phyloP scores from a whole-genome alignment of 2,797 vertebrate species.

The Chrosomus eos region DNA sequence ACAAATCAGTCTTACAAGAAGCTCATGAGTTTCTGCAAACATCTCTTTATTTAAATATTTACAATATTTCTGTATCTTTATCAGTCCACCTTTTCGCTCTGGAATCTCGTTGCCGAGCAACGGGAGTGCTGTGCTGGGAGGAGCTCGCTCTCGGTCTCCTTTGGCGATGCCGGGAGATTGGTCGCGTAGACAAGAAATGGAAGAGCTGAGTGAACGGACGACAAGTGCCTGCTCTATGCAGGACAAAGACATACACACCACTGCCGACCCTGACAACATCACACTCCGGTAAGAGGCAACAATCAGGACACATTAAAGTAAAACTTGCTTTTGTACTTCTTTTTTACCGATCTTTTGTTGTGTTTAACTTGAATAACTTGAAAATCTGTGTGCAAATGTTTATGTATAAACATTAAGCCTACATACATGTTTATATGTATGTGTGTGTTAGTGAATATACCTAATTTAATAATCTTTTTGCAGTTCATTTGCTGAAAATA shows the following conservation, averaged over 20 bases:
- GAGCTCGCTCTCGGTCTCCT: conserved; percentile 58
- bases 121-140: conserved; percentile 62
- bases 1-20: not conserved
- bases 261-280: conserved; percentile 60
- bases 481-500: not conserved
- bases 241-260: conserved; percentile 57
- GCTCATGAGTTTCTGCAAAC: conserved; percentile 1
- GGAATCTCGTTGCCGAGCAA: conserved; percentile 77
- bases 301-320: not conserved
- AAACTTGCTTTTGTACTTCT: not conserved
- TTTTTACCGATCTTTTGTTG: not conserved
- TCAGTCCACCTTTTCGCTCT: conserved; percentile 64
- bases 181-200: conserved; percentile 65
- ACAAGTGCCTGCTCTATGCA: conserved; percentile 68
- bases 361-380: conserved; percentile 12
- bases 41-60: conserved; percentile 31
- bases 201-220: conserved; percentile 70
- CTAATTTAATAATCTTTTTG: not conserved
- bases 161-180: conserved; percentile 58
- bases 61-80: conserved; percentile 51
- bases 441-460: not conserved
- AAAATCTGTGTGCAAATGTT: not conserved
- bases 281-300: conserved; percentile 67
- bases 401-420: not conserved
- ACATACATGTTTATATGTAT: not conserved